Evolutionary conservation across 2,797 vertebrate species (phyloP).

Genomic region (Spea hammondii): DNA sequence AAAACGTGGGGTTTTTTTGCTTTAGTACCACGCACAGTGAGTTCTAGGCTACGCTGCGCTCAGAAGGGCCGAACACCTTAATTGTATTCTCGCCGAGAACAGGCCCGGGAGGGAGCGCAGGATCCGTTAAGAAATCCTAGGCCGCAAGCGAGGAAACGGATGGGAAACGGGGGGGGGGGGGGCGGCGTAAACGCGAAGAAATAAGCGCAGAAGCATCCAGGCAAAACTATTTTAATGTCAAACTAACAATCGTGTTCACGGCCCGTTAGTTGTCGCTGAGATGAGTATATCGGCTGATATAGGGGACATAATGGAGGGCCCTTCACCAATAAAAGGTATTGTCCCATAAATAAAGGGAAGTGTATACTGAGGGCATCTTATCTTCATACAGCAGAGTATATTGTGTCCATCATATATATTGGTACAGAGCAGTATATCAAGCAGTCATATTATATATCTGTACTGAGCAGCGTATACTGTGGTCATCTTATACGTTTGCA

Average conservation of each 20-base stretch:
- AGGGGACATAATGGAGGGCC: conserved; percentile 23
- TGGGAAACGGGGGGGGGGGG: not conserved
- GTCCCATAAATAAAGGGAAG: too few species aligned
- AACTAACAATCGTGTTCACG: conserved; percentile 35
- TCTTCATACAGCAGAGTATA: too few species aligned
- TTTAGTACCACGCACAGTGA: not conserved
- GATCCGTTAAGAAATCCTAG: conserved; percentile 4
- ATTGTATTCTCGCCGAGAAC: conserved; percentile 12
- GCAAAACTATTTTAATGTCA: conserved; percentile 35
- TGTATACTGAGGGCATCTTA: too few species aligned
- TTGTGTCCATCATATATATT: too few species aligned
- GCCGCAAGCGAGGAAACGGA: not conserved
- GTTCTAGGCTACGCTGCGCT: not conserved
- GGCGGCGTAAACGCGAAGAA: not conserved
- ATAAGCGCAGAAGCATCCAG: conserved; percentile 9
- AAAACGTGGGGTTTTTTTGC: not conserved
- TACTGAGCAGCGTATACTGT: too few species aligned
- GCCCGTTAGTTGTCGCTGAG: conserved; percentile 13
- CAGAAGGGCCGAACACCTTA: not conserved
- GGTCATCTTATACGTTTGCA: too few species aligned
- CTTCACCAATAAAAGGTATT: not conserved
- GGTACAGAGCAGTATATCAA: too few species aligned
- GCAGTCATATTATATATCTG: too few species aligned
- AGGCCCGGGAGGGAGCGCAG: not conserved
- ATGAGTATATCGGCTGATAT: conserved; percentile 9